Percentiles rank a stretch among this genome's conserved stretches.
These are phyloP conservation scores for Theocolax elegans DNA, from an alignment of 1,140 invertebrate genomes.

Conservation along the genomic window DNA sequence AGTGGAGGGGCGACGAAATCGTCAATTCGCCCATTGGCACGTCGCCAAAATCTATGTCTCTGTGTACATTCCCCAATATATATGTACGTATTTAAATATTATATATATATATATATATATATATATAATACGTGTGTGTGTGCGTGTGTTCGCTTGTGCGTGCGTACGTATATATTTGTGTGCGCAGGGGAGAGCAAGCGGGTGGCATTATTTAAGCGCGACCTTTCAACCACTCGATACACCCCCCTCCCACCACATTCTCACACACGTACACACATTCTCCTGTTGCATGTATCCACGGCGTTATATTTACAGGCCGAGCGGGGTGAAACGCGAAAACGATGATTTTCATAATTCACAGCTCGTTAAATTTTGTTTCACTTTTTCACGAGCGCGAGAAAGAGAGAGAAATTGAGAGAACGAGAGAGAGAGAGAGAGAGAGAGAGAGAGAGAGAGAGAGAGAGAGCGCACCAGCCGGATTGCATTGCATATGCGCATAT, in stretches of 20 bases:
- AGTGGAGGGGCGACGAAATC: no score
- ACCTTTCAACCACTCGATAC: background rate
- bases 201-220: background rate
- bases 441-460: background rate
- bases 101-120: no score
- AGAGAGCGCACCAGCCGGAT: no score
- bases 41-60: constrained; percentile 51
- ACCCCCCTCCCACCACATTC: background rate
- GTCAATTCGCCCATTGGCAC: constrained; percentile 59
- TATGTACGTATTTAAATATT: no score
- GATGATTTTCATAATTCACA: constrained; percentile 68
- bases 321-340: constrained; percentile 37
- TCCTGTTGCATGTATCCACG: no score
- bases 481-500: no score
- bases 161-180: no score
- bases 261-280: no score
- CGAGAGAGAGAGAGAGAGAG: background rate
- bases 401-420: background rate
- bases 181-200: background rate
- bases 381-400: constrained; percentile 44
- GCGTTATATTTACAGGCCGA: constrained; percentile 11
- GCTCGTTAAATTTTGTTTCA: constrained; percentile 62
- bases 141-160: no score
- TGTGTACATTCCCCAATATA: no score
- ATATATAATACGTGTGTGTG: no score